Conservation (phyloP, 2,113 vertebrate species). For the Corythornis cristatus region DNA sequence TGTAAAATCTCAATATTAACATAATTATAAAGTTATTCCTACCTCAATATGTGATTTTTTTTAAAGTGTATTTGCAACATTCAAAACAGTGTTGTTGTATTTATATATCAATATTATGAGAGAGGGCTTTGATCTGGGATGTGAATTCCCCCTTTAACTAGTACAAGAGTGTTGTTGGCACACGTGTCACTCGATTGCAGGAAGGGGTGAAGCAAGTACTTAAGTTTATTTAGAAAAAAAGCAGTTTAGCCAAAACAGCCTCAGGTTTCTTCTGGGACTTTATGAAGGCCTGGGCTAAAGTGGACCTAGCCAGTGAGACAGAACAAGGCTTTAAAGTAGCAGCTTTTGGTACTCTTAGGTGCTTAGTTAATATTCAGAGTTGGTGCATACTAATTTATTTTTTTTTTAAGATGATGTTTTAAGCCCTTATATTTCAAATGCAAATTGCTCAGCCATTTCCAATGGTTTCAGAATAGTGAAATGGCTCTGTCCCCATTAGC, state of each 20-base stretch:
- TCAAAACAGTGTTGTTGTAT: neutral
- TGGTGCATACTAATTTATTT: slow-evolving; percentile 31
- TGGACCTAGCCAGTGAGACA: neutral
- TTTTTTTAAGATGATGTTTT: slow-evolving; percentile 44
- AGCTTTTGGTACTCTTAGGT: slow-evolving; percentile 1
- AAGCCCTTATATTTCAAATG: slow-evolving; percentile 62
- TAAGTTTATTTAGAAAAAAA: neutral
- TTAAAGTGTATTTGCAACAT: neutral
- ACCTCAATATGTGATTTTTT: neutral
- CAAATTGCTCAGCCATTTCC: slow-evolving; percentile 63
- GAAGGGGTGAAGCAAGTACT: neutral
- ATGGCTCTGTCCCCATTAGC: slow-evolving; percentile 62
- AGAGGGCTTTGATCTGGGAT: neutral
- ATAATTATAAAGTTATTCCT: neutral
- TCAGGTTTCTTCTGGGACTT: neutral
- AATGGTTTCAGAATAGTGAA: slow-evolving; percentile 44
- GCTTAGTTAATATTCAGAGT: slow-evolving; percentile 44
- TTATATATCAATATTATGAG: neutral
- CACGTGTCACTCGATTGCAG: neutral
- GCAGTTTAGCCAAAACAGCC: neutral
- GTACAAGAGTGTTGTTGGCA: neutral
- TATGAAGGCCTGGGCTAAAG: neutral
- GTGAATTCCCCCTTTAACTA: neutral
- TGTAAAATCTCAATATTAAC: neutral
- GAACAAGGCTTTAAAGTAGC: slow-evolving; percentile 15